phyloP scores from a whole-genome alignment of 2,113 vertebrate species.

The Dicrurus megarhynchus region DNA sequence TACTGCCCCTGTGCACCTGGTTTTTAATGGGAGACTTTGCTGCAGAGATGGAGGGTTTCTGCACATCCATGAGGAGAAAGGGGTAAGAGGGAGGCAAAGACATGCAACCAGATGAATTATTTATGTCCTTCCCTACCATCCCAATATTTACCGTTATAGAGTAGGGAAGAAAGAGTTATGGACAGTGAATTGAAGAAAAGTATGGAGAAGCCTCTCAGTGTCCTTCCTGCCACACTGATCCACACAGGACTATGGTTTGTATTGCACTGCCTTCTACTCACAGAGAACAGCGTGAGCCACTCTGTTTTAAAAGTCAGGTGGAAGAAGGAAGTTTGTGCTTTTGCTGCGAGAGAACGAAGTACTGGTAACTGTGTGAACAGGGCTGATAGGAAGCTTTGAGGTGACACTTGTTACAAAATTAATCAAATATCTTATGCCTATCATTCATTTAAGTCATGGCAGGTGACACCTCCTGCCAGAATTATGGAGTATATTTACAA shows the following conservation, averaged over 20 bases:
- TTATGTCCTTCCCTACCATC: background rate
- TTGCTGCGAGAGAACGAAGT: fast-evolving
- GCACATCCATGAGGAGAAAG: background rate
- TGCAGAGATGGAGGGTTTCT: background rate
- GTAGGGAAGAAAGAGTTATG: background rate
- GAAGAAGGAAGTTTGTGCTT: background rate
- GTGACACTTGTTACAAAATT: constrained; percentile 23
- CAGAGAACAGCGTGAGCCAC: background rate
- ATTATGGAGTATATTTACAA: background rate
- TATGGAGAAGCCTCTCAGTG: background rate
- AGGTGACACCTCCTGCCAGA: constrained; percentile 14
- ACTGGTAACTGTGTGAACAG: background rate
- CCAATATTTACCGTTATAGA: background rate
- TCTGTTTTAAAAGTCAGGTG: background rate
- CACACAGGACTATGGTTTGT: background rate
- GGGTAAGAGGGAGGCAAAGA: background rate
- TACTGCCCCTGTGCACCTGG: background rate
- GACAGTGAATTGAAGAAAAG: background rate
- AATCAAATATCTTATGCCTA: background rate
- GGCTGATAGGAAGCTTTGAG: background rate
- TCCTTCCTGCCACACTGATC: background rate
- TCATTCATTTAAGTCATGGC: constrained; percentile 29
- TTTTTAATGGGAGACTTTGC: background rate
- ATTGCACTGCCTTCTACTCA: background rate
- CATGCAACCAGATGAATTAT: background rate